Evolutionary conservation across 2,888 invertebrate species (phyloP), one percentile per base, ranked within the genome.

Genomic region (Dendrolimus houi): DNA sequence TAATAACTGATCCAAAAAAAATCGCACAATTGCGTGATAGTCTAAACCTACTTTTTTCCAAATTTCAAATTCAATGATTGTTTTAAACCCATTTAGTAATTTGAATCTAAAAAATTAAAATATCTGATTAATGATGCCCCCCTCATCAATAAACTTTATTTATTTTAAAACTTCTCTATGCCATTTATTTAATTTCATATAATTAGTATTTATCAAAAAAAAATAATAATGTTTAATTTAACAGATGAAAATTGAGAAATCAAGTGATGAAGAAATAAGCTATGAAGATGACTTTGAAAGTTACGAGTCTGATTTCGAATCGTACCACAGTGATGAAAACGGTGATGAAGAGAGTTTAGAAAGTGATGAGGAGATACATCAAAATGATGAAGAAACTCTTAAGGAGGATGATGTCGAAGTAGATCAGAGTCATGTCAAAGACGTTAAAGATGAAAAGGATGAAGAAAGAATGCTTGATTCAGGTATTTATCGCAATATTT

Each of bases 211-310:
- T 42, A 57, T 60, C 59, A 60, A 56, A 47, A 59, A 60, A 56
- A 47, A 59, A 61, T 70, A 53, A 41, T 54, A 1, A 17, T 40
- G 52, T 54, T 47, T 55, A 40, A 53, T 9, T 9, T 62, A 61
- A 52, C 57, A 72, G 68, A 54, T 55, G 2, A 63, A 63, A 55
- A 71, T 64, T 10, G 75, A 73, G 17, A 70, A 73, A 59, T 65
- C 72, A 2, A 83, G 81, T 52, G 87, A 86, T 9, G 86, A 85
- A 57, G 85, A 88, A 40, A 60, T 84, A 0, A 87, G 82, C 57
- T 91, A 91, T 57, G 91, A 89, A 75, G 90, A 91, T n/a, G 91
- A 91, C 57, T 91, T 91, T 53, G 91, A 91, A 58, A 90, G 89
- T 54, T 91, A 91, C 63, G 90, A 89, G 64, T 91, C 91, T 0